Conservation (phyloP, 2,113 vertebrate species). For the Setophaga coronata region DNA sequence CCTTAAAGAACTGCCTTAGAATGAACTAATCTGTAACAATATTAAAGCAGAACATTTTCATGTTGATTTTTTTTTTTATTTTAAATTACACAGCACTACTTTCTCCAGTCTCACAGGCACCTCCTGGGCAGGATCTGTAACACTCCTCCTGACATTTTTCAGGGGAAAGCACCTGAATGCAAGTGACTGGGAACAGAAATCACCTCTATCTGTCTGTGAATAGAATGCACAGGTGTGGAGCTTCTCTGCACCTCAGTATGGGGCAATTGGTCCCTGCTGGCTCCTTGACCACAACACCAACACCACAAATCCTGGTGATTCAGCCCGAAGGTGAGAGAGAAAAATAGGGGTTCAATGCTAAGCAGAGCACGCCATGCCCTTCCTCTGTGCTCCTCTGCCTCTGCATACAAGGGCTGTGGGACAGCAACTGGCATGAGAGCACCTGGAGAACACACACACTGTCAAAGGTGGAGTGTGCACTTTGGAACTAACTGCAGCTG, state of each 20-base stretch:
- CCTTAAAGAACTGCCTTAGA: not conserved
- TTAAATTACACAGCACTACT: not conserved
- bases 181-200: not conserved
- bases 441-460: not conserved
- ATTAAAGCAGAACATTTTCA: not conserved
- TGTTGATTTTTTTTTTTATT: not conserved
- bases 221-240: not conserved
- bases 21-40: not conserved
- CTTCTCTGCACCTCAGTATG: not conserved
- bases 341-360: not conserved
- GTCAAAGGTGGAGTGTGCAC: not conserved
- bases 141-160: not conserved
- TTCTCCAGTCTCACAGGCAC: not conserved
- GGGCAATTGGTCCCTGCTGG: not conserved
- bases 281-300: not conserved
- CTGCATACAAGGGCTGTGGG: accelerated
- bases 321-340: not conserved
- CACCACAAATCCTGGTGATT: accelerated
- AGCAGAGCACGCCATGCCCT: not conserved
- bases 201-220: not conserved
- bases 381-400: not conserved
- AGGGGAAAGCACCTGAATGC: not conserved
- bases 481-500: not conserved
- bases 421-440: not conserved
- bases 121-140: not conserved